Conservation (phyloP, 2,888 invertebrate genomes). For the Encarsia formosa region DNA sequence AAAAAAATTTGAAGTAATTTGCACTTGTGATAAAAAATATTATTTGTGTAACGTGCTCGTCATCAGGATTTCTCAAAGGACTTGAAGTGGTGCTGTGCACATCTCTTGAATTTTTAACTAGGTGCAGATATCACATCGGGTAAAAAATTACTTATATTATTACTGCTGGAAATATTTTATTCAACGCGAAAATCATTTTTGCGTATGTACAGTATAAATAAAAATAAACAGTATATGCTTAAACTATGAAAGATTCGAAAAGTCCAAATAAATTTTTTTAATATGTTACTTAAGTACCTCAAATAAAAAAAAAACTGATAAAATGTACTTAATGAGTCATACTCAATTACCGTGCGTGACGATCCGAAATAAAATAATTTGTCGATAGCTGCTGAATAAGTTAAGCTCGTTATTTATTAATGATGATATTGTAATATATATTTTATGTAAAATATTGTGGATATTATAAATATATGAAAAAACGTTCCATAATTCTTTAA, state of each 20-base stretch:
- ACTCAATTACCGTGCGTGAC: constrained; percentile 27
- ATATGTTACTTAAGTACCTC: constrained; percentile 24
- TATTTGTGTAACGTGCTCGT: too few relatives aligned
- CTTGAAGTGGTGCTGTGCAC: too few relatives aligned
- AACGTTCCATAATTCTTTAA: too few relatives aligned
- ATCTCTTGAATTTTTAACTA: too few relatives aligned
- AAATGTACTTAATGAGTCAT: constrained; percentile 37
- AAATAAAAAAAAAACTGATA: constrained; percentile 8
- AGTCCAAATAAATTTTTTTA: constrained; percentile 15
- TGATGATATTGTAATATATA: constrained; percentile 44
- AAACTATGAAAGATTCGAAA: constrained; percentile 3
- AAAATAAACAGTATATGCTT: constrained; percentile 8
- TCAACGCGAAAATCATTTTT: too few relatives aligned
- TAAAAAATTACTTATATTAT: too few relatives aligned
- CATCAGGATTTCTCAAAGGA: too few relatives aligned
- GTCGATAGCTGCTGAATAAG: constrained; percentile 22
- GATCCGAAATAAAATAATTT: constrained; percentile 18
- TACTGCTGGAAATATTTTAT: too few relatives aligned
- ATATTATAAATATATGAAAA: constrained; percentile 38
- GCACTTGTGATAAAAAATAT: too few relatives aligned
- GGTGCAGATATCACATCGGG: too few relatives aligned
- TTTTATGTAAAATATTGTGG: constrained; percentile 47
- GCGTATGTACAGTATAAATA: constrained; percentile 21
- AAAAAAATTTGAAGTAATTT: too few relatives aligned
- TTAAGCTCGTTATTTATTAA: constrained; percentile 37